These are phyloP conservation scores for Perca schrenkii DNA, from an alignment of 2,113 vertebrate species.

Conservation along the genomic window DNA sequence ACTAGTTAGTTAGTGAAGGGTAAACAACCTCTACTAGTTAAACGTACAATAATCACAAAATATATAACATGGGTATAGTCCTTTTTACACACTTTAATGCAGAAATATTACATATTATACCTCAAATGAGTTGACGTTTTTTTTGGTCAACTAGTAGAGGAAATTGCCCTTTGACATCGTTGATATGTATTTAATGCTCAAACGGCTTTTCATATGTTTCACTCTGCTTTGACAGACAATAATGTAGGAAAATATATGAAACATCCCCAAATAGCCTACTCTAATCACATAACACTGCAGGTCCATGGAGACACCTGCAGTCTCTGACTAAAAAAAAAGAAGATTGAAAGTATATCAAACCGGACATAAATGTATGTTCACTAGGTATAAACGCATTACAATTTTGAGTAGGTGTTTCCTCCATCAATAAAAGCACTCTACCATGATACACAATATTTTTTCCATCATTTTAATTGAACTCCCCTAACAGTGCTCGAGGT, in stretches of 20 bases:
- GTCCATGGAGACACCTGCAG: not conserved
- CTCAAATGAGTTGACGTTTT: too few species aligned
- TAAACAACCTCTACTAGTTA: too few species aligned
- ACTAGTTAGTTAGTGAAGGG: too few species aligned
- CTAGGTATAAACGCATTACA: not conserved
- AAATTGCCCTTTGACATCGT: too few species aligned
- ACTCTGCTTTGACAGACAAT: not conserved
- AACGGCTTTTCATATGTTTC: not conserved
- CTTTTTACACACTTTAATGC: too few species aligned
- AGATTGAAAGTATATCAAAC: not conserved
- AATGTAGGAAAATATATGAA: not conserved
- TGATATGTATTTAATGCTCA: too few species aligned
- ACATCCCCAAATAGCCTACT: not conserved
- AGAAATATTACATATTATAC: too few species aligned
- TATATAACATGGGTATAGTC: too few species aligned
- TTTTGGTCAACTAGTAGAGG: too few species aligned
- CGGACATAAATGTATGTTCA: not conserved
- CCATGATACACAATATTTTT: not conserved
- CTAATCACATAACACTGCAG: not conserved
- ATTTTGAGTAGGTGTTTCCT: not conserved
- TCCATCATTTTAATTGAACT: conserved; percentile 44
- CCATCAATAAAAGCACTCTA: not conserved
- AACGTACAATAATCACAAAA: too few species aligned
- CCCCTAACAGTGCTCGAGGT: not conserved
- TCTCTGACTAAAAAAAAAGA: not conserved